Evolutionary conservation across 2,888 invertebrate species (phyloP), one percentile per base, ranked within the genome.

Genomic region (Epirrhoe tristata): DNA sequence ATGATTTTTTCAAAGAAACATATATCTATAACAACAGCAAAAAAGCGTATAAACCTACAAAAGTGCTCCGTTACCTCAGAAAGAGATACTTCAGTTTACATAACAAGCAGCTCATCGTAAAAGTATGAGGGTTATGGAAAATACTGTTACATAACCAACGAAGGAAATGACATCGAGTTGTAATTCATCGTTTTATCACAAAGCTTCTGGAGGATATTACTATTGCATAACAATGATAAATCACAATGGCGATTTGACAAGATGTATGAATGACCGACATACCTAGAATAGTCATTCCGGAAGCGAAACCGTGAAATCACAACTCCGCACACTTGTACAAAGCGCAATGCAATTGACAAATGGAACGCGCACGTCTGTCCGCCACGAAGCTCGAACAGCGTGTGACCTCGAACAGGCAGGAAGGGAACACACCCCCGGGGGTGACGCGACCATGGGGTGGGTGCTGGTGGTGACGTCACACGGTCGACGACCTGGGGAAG

Each of bases 401-500:
- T 89, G 85, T 93, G 91, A 91, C 91, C 91, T 92, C 91, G 88
- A 83, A 79, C 69, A 81, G 79, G 80, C 78, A 73, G 80, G 83
- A 77, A 79, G 77, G 80, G 80, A 83, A 85, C 87, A 88, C 89
- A 90, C 89, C 89, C 90, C 88, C 86, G 74, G 75, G 79, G 84
- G 77, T 84, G 87, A 83, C 84, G 85, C 78, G 84, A 74, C 77
- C 68, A 71, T 70, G 74, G 74, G 75, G 78, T 78, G 77, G 75
- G 78, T 79, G 80, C 74, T 76, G 78, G 81, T 71, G 77, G 81
- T 92, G 93, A 93, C 93, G 93, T 92, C 93, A 93, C 89, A 77
- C 87, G 91, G 91, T 90, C 90, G 88, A 78, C 87, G 87, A 92
- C 87, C 91, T 81, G 76, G 78, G 77, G 79, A 93, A 89, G 79